Conservation (phyloP, 2,113 vertebrate genomes). For the Hemicordylus capensis region DNA sequence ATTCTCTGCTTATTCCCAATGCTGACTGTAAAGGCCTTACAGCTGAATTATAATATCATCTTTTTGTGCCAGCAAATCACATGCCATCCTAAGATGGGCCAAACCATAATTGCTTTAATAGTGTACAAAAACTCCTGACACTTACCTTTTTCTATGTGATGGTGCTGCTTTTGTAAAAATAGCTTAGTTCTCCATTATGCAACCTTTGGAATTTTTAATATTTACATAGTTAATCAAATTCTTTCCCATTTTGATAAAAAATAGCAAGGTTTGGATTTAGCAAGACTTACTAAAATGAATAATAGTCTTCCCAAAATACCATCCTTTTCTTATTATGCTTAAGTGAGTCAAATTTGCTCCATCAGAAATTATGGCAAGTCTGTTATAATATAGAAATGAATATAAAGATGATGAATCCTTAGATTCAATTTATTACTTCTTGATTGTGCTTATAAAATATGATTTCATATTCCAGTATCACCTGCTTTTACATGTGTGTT, state of each 20-base stretch:
- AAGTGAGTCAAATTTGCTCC: not conserved
- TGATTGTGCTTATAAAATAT: not conserved
- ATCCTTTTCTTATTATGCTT: not conserved
- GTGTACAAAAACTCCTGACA: not conserved
- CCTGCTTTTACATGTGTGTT: not conserved
- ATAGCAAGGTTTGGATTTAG: no score
- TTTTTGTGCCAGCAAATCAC: not conserved
- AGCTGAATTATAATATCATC: not conserved
- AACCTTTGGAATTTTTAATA: not conserved
- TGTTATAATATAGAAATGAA: not conserved
- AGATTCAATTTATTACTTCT: not conserved
- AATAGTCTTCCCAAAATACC: no score
- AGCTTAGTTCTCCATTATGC: not conserved
- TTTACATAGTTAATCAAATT: not conserved
- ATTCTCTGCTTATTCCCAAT: not conserved
- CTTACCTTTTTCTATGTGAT: not conserved
- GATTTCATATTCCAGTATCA: not conserved
- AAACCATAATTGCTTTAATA: not conserved
- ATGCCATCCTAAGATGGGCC: not conserved
- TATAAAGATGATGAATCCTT: not conserved
- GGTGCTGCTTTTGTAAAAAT: not conserved
- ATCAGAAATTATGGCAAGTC: not conserved
- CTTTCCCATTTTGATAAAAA: no score
- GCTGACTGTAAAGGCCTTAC: not conserved
- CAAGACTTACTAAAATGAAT: no score